These are phyloP conservation scores for Melanaphis sacchari DNA, from an alignment of 1,140 invertebrate species.

Conservation along the genomic window DNA sequence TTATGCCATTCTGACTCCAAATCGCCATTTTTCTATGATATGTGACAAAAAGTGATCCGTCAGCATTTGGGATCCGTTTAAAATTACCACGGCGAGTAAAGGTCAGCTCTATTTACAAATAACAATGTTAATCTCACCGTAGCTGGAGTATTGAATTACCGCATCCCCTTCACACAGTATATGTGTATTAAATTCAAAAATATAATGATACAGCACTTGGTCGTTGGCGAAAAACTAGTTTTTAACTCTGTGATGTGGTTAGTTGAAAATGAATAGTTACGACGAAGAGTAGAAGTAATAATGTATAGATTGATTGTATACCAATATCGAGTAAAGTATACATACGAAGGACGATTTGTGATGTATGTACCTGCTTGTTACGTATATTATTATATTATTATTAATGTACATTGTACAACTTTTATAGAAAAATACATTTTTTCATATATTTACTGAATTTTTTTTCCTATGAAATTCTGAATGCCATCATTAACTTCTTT, in stretches of 20 bases:
- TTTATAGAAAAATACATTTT: background rate
- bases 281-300: background rate
- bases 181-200: background rate
- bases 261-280: background rate
- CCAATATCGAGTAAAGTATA: background rate
- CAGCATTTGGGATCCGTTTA: slow-evolving; percentile 10
- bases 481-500: slow-evolving; percentile 6
- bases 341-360: background rate
- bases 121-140: background rate
- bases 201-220: background rate
- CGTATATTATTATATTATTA: background rate
- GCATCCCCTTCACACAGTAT: background rate
- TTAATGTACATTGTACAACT: background rate
- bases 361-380: background rate
- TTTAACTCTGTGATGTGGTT: background rate
- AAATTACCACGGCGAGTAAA: background rate
- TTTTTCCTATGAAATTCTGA: background rate
- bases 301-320: background rate
- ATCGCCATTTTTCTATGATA: no score
- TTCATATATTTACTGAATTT: background rate
- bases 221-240: background rate
- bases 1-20: no score
- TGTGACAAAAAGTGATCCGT: background rate
- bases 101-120: background rate
- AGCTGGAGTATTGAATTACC: background rate